These are phyloP conservation scores for Galago senegalensis DNA, from an alignment of 2,797 vertebrate genomes.

Conservation along the genomic window DNA sequence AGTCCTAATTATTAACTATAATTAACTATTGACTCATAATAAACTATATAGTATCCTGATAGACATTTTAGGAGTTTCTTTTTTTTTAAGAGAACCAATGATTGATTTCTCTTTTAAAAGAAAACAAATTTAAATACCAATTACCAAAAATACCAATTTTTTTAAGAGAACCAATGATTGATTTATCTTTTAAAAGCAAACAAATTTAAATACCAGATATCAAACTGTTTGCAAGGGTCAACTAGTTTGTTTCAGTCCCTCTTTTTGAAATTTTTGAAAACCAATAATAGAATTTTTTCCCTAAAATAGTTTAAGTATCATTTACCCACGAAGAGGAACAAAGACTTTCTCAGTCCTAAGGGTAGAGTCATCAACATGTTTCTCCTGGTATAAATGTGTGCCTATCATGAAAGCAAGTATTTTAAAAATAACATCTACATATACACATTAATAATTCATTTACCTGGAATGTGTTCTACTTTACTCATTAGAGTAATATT, in stretches of 20 bases:
- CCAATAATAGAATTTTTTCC: not conserved
- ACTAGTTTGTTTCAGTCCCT: not conserved
- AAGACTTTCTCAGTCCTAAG: not conserved
- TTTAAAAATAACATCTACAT: not conserved
- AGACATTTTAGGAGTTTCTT: not conserved
- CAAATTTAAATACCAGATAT: not conserved
- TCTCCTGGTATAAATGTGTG: not conserved
- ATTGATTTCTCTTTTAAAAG: constrained; percentile 26
- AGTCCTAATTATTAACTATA: not conserved
- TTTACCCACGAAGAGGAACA: not conserved
- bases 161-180: not conserved
- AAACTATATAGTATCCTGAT: not conserved
- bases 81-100: not conserved
- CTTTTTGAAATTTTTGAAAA: not conserved
- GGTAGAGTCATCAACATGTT: not conserved
- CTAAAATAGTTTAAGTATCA: constrained; percentile 22
- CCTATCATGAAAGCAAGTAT: constrained; percentile 1
- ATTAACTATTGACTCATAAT: not conserved
- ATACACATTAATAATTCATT: constrained; percentile 28
- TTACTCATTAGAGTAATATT: not conserved
- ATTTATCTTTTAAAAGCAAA: constrained; percentile 47
- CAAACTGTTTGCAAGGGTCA: not conserved
- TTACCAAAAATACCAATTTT: not conserved
- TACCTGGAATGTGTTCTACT: not conserved
- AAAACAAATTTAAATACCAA: not conserved